Base-by-base conservation (phyloP, 2,888 invertebrate genomes). In the Oegoconia quadripuncta region DNA sequence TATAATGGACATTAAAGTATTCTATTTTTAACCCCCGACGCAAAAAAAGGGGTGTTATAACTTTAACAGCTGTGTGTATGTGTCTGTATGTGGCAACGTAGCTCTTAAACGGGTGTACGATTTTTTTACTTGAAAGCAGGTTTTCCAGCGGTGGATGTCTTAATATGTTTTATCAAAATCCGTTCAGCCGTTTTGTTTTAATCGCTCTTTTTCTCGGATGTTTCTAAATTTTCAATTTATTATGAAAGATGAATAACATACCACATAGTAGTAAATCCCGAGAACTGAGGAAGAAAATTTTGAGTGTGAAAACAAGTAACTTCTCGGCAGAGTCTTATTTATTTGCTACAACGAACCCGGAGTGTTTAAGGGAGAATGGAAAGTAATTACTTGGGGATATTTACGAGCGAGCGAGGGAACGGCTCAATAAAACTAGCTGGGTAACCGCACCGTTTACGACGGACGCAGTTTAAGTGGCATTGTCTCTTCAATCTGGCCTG, bases 301-400 rank as follows among this genome's bases (percentile, higher is more conserved):
- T 33, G 47, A 43, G 40, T 43, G 49, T 41, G 51, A 45, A 55
- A 58, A 46, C 46, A 37, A 50, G 50, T 48, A 50, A 53, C 53
- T 61, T 60, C 53, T 57, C 41, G 46, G 50, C 55, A 52, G 49
- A 56, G 59, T 60, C 63, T 65, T 62, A 70, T 61, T 64, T 61
- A 64, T 72, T 67, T 64, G 67, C 59, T 61, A 59, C 59, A 62
- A 55, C 61, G 63, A 59, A 69, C 65, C 66, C 60, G 56, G 63
- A 70, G 67, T 68, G 68, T 72, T 71, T 68, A 67, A 73, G 70
- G 68, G 71, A 72, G 74, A 77, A 75, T 75, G 70, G 74, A 74
- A 79, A 81, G 79, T 80, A 82, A 83, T 84, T 81, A 79, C 78
- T 72, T 60, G 55, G 70, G 66, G 73, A 79, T 76, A 79, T 82